Evolutionary conservation across 2,888 invertebrate genomes (phyloP).

Genomic region (Thereva nobilitata): DNA sequence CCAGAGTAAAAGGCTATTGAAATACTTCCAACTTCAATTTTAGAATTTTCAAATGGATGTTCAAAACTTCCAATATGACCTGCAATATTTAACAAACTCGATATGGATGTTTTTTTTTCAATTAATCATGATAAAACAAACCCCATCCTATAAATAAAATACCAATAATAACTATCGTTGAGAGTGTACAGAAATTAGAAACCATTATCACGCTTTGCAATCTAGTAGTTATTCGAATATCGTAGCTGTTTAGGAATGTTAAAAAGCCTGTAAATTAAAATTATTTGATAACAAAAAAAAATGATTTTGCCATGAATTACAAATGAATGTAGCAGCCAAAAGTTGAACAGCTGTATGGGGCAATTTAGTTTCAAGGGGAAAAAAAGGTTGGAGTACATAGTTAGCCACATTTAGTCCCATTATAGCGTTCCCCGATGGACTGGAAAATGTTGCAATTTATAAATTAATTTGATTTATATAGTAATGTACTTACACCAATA

Average conservation of each 20-base stretch:
- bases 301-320: slow-evolving; percentile 61
- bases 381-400: slow-evolving; percentile 88
- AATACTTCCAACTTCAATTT: slow-evolving; percentile 77
- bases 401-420: slow-evolving; percentile 93
- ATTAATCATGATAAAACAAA: slow-evolving; percentile 48
- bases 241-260: slow-evolving; percentile 86
- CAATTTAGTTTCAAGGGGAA: slow-evolving; percentile 70
- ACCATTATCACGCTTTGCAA: slow-evolving; percentile 93
- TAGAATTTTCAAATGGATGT: slow-evolving; percentile 75
- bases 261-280: slow-evolving; percentile 68
- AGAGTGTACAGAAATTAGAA: slow-evolving; percentile 83
- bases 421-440: slow-evolving; percentile 95
- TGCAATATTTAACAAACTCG: slow-evolving; percentile 47
- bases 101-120: not conserved
- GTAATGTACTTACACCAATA: slow-evolving; percentile 82
- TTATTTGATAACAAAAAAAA: slow-evolving; percentile 1
- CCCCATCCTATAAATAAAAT: slow-evolving; percentile 73
- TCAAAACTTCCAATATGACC: slow-evolving; percentile 77
- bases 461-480: not conserved
- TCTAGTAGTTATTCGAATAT: slow-evolving; percentile 82
- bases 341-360: slow-evolving; percentile 73
- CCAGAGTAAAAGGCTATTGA: slow-evolving; percentile 90
- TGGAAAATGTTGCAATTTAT: slow-evolving; percentile 53
- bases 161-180: slow-evolving; percentile 82
- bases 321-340: slow-evolving; percentile 79